phyloP scores from a whole-genome alignment of 1,140 invertebrate species.

The Eurosta solidaginis region DNA sequence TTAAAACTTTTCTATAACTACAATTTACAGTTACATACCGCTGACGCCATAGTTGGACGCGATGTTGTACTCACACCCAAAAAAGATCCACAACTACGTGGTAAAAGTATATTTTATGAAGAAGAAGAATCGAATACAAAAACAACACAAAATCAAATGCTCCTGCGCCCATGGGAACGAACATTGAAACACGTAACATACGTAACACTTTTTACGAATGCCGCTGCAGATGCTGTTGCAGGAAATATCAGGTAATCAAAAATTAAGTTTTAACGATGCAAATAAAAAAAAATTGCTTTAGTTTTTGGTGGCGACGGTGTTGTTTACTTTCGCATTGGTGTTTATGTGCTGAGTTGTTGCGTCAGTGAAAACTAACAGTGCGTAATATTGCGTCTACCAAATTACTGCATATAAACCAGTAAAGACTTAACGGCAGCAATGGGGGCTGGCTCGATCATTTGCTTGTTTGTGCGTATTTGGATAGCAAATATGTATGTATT shows the following conservation, averaged over 20 bases:
- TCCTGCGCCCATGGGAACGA: slow-evolving; percentile 61
- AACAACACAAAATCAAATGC: neutral
- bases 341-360: neutral
- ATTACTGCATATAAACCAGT: too few species aligned
- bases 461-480: neutral
- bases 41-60: slow-evolving; percentile 44
- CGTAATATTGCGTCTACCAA: slow-evolving; percentile 4
- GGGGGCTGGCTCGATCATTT: too few species aligned
- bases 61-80: slow-evolving; percentile 54
- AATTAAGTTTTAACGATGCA: neutral
- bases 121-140: slow-evolving; percentile 37
- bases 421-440: too few species aligned
- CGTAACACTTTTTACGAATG: slow-evolving; percentile 61
- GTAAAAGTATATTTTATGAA: slow-evolving; percentile 52
- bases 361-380: slow-evolving; percentile 8
- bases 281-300: neutral
- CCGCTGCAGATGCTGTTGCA: slow-evolving; percentile 53
- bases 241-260: slow-evolving; percentile 49
- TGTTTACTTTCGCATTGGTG: neutral
- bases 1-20: neutral
- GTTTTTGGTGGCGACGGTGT: neutral
- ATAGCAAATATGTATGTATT: neutral
- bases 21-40: slow-evolving; percentile 26
- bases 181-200: slow-evolving; percentile 66
- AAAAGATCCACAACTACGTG: slow-evolving; percentile 41